Base-by-base conservation (phyloP, 1,140 invertebrate genomes). In the Agrypnia vestita region DNA sequence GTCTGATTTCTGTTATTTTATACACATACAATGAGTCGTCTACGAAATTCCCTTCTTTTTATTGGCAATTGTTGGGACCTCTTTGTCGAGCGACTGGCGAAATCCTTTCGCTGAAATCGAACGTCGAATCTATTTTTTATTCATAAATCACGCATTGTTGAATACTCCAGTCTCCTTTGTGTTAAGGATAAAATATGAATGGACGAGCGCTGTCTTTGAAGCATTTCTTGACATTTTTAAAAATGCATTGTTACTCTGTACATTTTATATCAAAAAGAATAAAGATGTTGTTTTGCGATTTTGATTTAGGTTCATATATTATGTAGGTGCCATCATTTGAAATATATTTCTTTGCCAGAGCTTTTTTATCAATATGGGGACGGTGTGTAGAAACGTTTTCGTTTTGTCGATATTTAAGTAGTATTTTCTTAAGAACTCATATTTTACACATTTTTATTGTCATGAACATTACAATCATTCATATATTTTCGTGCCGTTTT, bases 31-130 rank as follows among this genome's bases (percentile, higher is more conserved):
- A 76, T 51, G 56, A 46, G 46, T 76, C 19, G 8, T 35, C 59
- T 47, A 25, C 21, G n/a, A 21, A 35, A 35, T 64, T 47, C 47
- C 62, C 53, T 25, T 43, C 10, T 76, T 64, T 76, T 76, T 76
- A 76, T 76, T 76, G 75, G 46, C 75, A 64, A 76, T 76, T 76
- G 61, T 67, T 76, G 49, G 11, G 73, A 59, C 21, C 61, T 76
- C 51, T 76, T 64, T 76, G 15, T 51, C 56, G 59, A 62, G 59
- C 1, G 25, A 35, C 62, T 67, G 46, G 17, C 47, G 49, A 43
- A 76, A 76, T 55, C 7, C 53, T 59, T 59, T 76, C 59, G 19
- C 19, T 43, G 4, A 44, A 55, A 76, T 76, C 73, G 64, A 67
- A 64, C 15, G 49, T 10, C 21, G 49, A 76, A 75, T 64, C 61